Evolutionary conservation across 2,113 vertebrate species (phyloP).

Genomic region (Hassar affinis): DNA sequence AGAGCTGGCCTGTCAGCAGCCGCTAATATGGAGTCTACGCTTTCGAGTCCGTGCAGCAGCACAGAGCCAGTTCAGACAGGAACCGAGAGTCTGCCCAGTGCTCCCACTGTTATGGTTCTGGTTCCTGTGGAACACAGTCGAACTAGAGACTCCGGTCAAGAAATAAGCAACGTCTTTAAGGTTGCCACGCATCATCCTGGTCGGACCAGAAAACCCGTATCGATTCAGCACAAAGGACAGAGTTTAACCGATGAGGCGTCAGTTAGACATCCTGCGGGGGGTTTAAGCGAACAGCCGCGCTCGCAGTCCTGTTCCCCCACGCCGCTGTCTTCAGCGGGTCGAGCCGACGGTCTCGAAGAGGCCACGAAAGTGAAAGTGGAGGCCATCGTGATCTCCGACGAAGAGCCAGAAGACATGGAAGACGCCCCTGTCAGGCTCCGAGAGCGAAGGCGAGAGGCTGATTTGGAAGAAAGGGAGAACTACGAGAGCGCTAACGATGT

Average conservation of each 20-base stretch:
- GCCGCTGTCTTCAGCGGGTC: conserved; percentile 25
- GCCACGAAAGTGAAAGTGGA: conserved; percentile 81
- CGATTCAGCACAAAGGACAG: conserved; percentile 5
- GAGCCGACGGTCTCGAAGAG: conserved; percentile 38
- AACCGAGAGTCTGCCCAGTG: conserved; percentile 55
- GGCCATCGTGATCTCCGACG: conserved; percentile 91
- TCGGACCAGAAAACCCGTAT: conserved; percentile 26
- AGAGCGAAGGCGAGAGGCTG: conserved; percentile 56
- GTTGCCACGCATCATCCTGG: background rate
- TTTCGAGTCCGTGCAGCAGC: conserved; percentile 86
- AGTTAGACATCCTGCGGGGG: background rate
- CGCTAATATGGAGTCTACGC: conserved; percentile 61
- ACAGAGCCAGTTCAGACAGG: conserved; percentile 68
- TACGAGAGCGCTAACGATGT: conserved; percentile 68
- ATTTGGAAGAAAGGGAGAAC: conserved; percentile 63
- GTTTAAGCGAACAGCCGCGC: conserved; percentile 17
- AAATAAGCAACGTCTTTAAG: conserved; percentile 30
- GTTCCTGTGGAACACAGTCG: conserved; percentile 53
- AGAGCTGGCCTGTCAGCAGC: conserved; percentile 40
- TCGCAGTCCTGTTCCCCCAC: background rate
- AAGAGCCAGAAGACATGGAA: conserved; percentile 74
- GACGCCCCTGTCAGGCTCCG: conserved; percentile 36
- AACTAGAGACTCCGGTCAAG: conserved; percentile 39
- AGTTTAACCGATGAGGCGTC: conserved; percentile 11
- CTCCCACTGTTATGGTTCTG: conserved; percentile 47